Conservation (phyloP, 2,797 vertebrate species). For the Lepus townsendii region DNA sequence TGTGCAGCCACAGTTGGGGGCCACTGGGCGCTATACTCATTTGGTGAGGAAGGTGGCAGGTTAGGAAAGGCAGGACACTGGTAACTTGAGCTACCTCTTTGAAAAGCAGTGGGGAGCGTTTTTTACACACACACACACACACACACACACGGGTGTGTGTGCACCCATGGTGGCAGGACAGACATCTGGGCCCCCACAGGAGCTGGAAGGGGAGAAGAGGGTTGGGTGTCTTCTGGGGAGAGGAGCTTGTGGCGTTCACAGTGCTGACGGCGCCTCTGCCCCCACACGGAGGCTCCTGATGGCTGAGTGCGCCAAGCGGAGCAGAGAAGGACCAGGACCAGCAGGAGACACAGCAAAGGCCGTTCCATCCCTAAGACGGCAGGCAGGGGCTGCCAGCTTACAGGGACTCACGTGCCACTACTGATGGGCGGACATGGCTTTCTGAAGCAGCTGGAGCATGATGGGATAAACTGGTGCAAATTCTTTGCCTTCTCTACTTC, state of each 20-base stretch:
- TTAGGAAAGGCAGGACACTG: not conserved
- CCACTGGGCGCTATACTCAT: not conserved
- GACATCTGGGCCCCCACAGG: not conserved
- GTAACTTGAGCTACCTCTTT: not conserved
- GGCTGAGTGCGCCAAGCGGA: not conserved
- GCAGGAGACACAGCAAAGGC: not conserved
- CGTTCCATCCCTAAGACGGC: not conserved
- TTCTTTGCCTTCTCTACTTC: constrained; percentile 95
- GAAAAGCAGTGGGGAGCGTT: not conserved
- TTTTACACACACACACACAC: too few relatives aligned
- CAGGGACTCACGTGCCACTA: constrained; percentile 56
- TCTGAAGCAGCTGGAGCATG: constrained; percentile 97
- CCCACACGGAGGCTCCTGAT: constrained; percentile 2
- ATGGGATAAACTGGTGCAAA: constrained; percentile 97
- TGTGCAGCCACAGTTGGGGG: not conserved
- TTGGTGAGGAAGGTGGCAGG: not conserved
- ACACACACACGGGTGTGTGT: not conserved
- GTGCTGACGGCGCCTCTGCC: not conserved
- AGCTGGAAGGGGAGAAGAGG: not conserved
- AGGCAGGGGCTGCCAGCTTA: not conserved
- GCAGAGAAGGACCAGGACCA: not conserved
- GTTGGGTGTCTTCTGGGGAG: not conserved
- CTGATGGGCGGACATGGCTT: constrained; percentile 89
- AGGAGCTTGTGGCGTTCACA: not conserved
- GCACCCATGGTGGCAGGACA: not conserved